A percentile compares a stretch with the other conserved stretches of the same genome.
Conservation (phyloP, 2,113 vertebrate species). For the Halcyon malimbica region DNA sequence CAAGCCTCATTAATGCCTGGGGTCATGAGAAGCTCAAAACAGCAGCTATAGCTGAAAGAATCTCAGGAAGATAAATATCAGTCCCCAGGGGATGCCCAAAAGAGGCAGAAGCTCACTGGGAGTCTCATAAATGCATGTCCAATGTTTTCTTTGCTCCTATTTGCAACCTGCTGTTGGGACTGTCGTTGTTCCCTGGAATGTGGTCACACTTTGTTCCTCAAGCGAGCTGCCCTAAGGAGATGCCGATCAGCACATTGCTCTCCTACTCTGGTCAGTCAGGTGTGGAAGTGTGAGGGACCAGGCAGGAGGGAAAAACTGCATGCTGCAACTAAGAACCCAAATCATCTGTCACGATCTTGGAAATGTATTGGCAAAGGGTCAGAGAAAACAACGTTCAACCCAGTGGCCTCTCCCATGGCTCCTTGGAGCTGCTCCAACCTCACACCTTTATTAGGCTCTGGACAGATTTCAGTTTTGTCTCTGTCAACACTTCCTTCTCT, state of each 20-base stretch:
- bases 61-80: not conserved
- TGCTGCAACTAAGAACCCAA: not conserved
- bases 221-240: not conserved
- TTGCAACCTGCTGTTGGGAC: not conserved
- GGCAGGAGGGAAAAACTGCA: not conserved
- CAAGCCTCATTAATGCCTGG: not conserved
- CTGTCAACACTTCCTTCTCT: not conserved
- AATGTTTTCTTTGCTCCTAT: not conserved
- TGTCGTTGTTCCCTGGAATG: not conserved
- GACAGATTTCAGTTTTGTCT: not conserved
- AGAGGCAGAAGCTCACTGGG: not conserved
- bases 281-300: not conserved
- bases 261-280: not conserved
- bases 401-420: constrained; percentile 24
- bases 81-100: not conserved
- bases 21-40: not conserved
- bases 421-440: constrained; percentile 20
- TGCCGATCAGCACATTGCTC: not conserved
- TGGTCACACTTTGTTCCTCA: not conserved
- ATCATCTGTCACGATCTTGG: not conserved
- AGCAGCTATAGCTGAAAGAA: not conserved
- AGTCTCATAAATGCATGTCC: not conserved
- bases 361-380: not conserved
- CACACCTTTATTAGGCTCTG: not conserved
- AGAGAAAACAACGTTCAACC: not conserved